Percentiles rank a stretch among this genome's conserved stretches.
Evolutionary conservation across 2,888 invertebrate genomes (phyloP).

Genomic region (Athalia rosae): DNA sequence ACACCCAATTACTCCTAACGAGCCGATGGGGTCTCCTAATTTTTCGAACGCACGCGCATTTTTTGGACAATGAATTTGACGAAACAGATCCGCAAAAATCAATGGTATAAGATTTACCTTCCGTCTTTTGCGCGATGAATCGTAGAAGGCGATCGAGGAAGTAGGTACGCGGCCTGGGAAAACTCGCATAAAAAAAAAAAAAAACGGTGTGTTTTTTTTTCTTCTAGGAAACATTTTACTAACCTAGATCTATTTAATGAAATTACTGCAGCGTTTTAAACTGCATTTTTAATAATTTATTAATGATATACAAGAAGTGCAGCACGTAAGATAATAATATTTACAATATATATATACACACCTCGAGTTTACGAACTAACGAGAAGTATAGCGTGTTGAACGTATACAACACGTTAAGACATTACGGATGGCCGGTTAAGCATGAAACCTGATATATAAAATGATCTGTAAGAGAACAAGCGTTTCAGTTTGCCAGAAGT

Average conservation of each 20-base stretch:
- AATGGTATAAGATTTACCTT: too few relatives aligned
- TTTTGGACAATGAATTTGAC: background rate
- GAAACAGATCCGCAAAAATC: too few relatives aligned
- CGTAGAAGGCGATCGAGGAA: too few relatives aligned
- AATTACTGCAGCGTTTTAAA: constrained; percentile 14
- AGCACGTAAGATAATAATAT: background rate
- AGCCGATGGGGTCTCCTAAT: background rate
- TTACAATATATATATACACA: too few relatives aligned
- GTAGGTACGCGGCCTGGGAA: background rate
- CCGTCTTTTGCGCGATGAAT: too few relatives aligned
- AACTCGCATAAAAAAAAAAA: background rate
- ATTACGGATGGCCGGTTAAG: constrained; percentile 44
- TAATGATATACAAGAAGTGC: constrained; percentile 21
- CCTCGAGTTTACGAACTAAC: constrained; percentile 14
- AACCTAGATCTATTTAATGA: constrained; percentile 31
- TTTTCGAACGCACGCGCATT: background rate
- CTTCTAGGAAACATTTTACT: constrained; percentile 16
- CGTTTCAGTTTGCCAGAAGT: constrained; percentile 20
- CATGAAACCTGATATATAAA: constrained; percentile 45
- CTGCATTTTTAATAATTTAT: constrained; percentile 31
- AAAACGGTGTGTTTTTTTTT: constrained; percentile 14
- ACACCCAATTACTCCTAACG: background rate
- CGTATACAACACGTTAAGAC: constrained; percentile 25
- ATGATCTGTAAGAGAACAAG: constrained; percentile 30
- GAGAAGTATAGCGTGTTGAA: constrained; percentile 35